A percentile compares a stretch with the other conserved stretches of the same genome.
Evolutionary conservation across 2,888 invertebrate genomes (phyloP).

Genomic region (Sicus ferrugineus): DNA sequence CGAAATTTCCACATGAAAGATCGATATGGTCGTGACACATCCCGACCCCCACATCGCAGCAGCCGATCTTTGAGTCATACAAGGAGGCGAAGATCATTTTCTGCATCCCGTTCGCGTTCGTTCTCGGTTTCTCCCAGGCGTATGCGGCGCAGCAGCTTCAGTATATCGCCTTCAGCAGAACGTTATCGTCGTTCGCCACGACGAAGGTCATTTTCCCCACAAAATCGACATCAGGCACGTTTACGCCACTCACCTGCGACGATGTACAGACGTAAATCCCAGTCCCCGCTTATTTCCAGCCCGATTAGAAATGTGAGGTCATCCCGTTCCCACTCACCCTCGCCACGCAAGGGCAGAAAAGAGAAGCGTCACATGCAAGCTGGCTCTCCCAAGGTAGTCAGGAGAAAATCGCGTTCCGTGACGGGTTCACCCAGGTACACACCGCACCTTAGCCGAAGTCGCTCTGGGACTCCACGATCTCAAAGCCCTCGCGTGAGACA

Average conservation of each 20-base stretch:
- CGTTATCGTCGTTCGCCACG: conserved; percentile 32
- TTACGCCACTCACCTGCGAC: conserved; percentile 50
- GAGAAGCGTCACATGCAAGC: conserved; percentile 39
- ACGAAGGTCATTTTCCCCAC: conserved; percentile 40
- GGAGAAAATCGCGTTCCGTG: conserved; percentile 38
- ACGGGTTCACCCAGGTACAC: conserved; percentile 55
- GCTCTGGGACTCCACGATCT: conserved; percentile 44
- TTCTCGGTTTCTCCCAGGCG: conserved; percentile 44
- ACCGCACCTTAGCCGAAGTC: conserved; percentile 56
- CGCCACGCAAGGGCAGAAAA: conserved; percentile 49
- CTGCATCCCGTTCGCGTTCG: conserved; percentile 43
- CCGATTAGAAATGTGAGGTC: conserved; percentile 55
- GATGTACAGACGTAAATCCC: conserved; percentile 44
- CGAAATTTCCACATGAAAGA: conserved; percentile 69
- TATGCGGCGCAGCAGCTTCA: conserved; percentile 54
- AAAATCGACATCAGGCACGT: conserved; percentile 46
- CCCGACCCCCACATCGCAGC: conserved; percentile 61
- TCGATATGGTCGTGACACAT: conserved; percentile 80
- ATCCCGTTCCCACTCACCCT: conserved; percentile 56
- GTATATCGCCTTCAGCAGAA: conserved; percentile 55
- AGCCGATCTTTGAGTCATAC: conserved; percentile 39
- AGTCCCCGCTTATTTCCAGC: conserved; percentile 43
- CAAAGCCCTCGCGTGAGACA: conserved; percentile 49
- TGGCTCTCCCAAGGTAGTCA: conserved; percentile 35
- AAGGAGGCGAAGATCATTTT: conserved; percentile 54